These are phyloP conservation scores for Aporrectodea caliginosa DNA, from an alignment of 1,140 invertebrate species.

Conservation along the genomic window DNA sequence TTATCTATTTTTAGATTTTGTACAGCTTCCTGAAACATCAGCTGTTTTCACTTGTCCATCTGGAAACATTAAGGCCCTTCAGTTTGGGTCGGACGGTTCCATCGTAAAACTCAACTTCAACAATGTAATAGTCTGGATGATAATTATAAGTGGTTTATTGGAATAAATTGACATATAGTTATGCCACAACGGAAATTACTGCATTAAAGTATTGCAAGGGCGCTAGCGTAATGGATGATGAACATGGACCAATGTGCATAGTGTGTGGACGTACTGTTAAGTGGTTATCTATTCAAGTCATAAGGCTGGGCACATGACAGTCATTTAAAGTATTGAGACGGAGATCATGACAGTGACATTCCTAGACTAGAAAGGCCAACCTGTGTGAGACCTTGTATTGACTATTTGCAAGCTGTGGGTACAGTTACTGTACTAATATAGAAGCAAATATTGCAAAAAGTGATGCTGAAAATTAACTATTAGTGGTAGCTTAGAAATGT, in stretches of 20 bases:
- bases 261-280: too few species aligned
- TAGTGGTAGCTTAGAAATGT: neutral
- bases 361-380: too few species aligned
- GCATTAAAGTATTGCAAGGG: neutral
- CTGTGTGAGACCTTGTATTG: too few species aligned
- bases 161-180: conserved; percentile 38
- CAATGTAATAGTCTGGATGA: neutral
- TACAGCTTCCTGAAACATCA: neutral
- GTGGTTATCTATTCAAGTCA: too few species aligned
- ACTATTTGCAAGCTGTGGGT: too few species aligned
- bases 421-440: too few species aligned
- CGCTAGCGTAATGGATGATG: neutral
- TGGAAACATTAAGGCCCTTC: conserved; percentile 8
- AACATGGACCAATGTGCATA: neutral
- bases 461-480: too few species aligned
- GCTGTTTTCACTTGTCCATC: neutral
- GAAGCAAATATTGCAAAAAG: too few species aligned
- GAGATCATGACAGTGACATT: too few species aligned
- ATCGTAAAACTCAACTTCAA: conserved; percentile 35
- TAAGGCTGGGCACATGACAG: too few species aligned
- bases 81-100: conserved; percentile 38
- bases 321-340: too few species aligned
- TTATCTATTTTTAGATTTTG: conserved; percentile 9
- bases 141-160: conserved; percentile 9
- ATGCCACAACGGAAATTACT: neutral